Base-by-base conservation (phyloP, 1,140 invertebrate species). In the Condylostylus longicornis region DNA sequence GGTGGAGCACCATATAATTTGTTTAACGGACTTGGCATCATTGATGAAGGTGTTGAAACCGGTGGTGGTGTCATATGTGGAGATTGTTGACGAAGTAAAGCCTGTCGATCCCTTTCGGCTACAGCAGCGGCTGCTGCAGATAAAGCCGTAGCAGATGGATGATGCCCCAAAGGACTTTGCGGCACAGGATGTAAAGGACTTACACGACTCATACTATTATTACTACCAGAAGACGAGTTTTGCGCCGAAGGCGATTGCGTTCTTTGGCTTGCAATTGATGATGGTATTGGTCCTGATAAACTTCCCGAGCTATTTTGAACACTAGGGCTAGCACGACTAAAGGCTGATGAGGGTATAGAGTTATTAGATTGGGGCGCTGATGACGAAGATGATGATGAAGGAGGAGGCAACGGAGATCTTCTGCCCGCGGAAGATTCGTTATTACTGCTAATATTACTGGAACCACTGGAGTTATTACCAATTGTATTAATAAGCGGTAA, bases 21-120 rank as follows among this genome's bases (percentile, higher is more conserved):
- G 42, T 52, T 60, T 21, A 61, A 42, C 4, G 58, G 58, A 43
- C 58, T 61, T 18, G 54, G 54, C 53, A 60, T 59, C 33, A 61
- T 41, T 45, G 64, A 41, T 47, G 61, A 53, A 46, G 61, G 48
- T 47, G 55, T 59, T 37, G 65, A 54, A 41, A 62, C 55, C 32
- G 63, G 53, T 35, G 58, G 51, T 22, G 59, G 51, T 37, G 63
- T 59, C 54, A 59, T 55, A 41, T 62, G 49, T 37, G 57, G 53
- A 38, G 63, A 57, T 49, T 65, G 62, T 45, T 49, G 64, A 33
- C 52, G 46, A 25, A 61, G 30, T 36, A 61, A 35, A 10, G 57
- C 57, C 33, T 61, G 58, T 12, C 58, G 50, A 48, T 61, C 55
- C n/a, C 58, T 42, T 37, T 61, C 55, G 19, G 50, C 58, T 5